Evolutionary conservation across 2,797 vertebrate genomes (phyloP).

Genomic region (Argya squamiceps): DNA sequence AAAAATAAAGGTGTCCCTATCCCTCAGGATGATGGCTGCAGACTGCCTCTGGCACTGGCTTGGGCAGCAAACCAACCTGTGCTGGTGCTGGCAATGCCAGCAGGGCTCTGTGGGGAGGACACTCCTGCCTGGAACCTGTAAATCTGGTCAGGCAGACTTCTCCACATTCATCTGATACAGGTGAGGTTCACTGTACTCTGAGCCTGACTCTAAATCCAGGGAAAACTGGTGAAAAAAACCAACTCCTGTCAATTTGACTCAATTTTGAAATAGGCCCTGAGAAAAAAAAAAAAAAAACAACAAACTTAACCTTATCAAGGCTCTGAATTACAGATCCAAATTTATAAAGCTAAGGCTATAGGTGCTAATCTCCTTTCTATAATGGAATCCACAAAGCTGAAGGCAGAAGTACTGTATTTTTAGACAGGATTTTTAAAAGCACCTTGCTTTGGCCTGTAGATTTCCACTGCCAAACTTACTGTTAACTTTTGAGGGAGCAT

Average conservation of each 20-base stretch:
- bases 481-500: not conserved
- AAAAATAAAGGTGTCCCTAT: not conserved
- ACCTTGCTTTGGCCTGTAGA: not conserved
- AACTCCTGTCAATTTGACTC: not conserved
- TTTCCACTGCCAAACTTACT: not conserved
- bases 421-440: not conserved
- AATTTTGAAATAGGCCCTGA: not conserved
- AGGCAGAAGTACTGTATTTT: slow-evolving; percentile 26
- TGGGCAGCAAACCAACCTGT: not conserved
- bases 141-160: not conserved
- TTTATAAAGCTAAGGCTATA: slow-evolving; percentile 24
- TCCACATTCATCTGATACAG: not conserved
- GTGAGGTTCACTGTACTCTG: not conserved
- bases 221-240: not conserved
- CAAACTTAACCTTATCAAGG: slow-evolving; percentile 20
- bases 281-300: not conserved
- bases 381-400: slow-evolving; percentile 17
- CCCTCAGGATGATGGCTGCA: not conserved
- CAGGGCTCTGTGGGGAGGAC: not conserved
- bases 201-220: not conserved
- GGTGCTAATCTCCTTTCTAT: not conserved
- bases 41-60: not conserved
- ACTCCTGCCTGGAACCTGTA: not conserved
- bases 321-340: slow-evolving; percentile 56
- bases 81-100: not conserved